phyloP scores from a whole-genome alignment of 1,140 invertebrate genomes.

The Anastrepha ludens region DNA sequence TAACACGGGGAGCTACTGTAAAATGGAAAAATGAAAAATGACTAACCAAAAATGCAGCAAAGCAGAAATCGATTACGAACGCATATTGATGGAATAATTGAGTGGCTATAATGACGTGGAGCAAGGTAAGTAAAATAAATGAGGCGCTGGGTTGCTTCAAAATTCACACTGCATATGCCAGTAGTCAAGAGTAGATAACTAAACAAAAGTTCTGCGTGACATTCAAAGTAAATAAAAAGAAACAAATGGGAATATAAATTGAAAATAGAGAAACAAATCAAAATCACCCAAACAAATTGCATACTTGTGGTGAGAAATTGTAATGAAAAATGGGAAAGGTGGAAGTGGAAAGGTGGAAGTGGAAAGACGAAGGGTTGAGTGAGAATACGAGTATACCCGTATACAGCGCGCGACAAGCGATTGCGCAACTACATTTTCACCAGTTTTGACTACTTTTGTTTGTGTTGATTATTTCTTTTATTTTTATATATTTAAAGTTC shows the following conservation, averaged over 20 bases:
- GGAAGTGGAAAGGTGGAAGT: background rate
- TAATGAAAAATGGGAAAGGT: slow-evolving; percentile 64
- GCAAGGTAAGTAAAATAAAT: background rate
- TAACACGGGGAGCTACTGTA: background rate
- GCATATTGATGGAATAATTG: slow-evolving; percentile 74
- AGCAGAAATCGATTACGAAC: slow-evolving; percentile 56
- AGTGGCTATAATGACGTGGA: slow-evolving; percentile 69
- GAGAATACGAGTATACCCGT: background rate
- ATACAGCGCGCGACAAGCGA: too few species aligned
- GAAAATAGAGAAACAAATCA: slow-evolving; percentile 55
- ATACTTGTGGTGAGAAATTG: slow-evolving; percentile 60
- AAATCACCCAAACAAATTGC: slow-evolving; percentile 64
- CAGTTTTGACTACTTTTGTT: too few species aligned
- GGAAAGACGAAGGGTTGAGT: background rate
- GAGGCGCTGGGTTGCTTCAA: background rate
- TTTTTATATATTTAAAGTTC: too few species aligned
- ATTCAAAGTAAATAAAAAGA: background rate
- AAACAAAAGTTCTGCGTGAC: background rate
- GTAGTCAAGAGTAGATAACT: too few species aligned
- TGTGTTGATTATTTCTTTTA: too few species aligned
- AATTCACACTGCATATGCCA: background rate
- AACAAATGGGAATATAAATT: slow-evolving; percentile 52
- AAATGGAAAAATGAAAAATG: background rate
- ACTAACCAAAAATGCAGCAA: background rate
- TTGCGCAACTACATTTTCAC: too few species aligned